Conservation (phyloP, 2,888 invertebrate species). For the Carcina quercana region DNA sequence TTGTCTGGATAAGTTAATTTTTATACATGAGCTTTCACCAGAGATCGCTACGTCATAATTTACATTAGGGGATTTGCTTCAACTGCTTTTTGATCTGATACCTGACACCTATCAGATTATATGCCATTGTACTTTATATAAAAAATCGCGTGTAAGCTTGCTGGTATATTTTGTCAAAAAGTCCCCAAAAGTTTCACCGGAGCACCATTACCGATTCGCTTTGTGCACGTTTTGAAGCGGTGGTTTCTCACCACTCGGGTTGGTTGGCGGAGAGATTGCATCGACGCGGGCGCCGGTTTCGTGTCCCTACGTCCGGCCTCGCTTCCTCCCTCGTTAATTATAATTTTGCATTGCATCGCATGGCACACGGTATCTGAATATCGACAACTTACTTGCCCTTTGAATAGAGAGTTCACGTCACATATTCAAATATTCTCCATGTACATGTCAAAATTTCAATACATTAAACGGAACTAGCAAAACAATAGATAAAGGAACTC, state of each 20-base stretch:
- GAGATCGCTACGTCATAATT: too few relatives aligned
- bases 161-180: constrained; percentile 13
- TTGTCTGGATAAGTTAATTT: too few relatives aligned
- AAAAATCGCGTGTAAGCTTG: not conserved
- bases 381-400: not conserved
- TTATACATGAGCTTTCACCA: too few relatives aligned
- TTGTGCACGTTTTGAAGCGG: constrained; percentile 43
- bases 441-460: too few relatives aligned
- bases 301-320: constrained; percentile 51
- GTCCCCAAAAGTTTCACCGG: constrained; percentile 23
- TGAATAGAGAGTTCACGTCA: too few relatives aligned
- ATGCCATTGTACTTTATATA: too few relatives aligned
- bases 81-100: too few relatives aligned
- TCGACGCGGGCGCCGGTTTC: constrained; percentile 51
- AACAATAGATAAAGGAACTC: constrained; percentile 41
- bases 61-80: too few relatives aligned
- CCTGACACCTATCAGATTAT: too few relatives aligned
- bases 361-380: constrained; percentile 14
- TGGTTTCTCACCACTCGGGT: constrained; percentile 50
- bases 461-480: too few relatives aligned
- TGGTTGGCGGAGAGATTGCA: constrained; percentile 48
- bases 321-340: constrained; percentile 67
- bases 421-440: constrained; percentile 8
- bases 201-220: constrained; percentile 46
- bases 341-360: constrained; percentile 46